Percentiles rank a stretch among this genome's conserved stretches.
These are phyloP conservation scores for Tipula vernalis DNA, from an alignment of 2,888 invertebrate genomes.

Conservation along the genomic window DNA sequence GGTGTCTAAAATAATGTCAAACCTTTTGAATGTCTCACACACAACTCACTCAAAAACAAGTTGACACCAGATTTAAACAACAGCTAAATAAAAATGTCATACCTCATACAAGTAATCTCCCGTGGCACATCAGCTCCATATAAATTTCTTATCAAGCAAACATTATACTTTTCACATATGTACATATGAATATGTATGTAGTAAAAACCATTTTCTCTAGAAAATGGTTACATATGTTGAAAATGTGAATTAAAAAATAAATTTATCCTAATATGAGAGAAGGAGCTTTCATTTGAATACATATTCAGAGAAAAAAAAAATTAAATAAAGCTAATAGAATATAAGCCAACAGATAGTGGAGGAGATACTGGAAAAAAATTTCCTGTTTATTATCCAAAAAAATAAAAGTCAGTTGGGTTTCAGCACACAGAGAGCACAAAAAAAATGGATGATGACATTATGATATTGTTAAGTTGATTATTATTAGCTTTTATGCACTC, in stretches of 20 bases:
- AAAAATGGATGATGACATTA: neutral
- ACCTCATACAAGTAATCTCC: neutral
- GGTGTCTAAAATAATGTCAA: no score
- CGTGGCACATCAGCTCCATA: neutral
- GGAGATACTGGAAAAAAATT: neutral
- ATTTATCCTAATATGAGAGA: neutral
- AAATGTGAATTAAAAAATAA: neutral
- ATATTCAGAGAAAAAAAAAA: neutral
- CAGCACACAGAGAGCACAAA: neutral
- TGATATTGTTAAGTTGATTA: neutral
- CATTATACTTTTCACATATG: neutral
- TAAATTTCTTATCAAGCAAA: neutral
- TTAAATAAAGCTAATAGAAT: neutral
- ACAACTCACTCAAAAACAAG: neutral
- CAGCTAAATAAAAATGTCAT: neutral
- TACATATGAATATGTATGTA: neutral
- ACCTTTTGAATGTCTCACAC: no score
- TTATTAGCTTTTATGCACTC: neutral
- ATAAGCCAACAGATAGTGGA: neutral
- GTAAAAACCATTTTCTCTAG: neutral
- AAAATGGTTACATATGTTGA: neutral
- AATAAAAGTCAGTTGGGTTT: neutral
- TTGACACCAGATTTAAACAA: neutral
- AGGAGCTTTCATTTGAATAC: neutral
- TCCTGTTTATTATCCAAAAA: neutral